A percentile compares a stretch with the other conserved stretches of the same genome.
These are phyloP conservation scores for Hippocampus comes DNA, from an alignment of 2,113 vertebrate species.

Conservation along the genomic window DNA sequence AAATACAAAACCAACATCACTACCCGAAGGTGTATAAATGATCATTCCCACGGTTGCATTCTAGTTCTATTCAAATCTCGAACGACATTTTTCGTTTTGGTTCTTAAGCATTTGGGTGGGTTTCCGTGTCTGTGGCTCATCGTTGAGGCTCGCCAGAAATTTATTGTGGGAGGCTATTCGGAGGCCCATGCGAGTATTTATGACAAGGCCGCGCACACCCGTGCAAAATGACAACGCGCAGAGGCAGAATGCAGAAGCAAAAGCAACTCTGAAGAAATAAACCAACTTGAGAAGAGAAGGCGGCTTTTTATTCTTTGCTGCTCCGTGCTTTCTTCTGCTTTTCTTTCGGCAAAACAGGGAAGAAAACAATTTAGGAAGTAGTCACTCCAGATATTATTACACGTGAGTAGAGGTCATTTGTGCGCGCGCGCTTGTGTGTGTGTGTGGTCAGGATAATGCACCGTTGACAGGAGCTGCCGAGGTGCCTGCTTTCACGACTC, in stretches of 20 bases:
- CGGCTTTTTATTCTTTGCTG: neutral
- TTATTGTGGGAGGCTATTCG: slow-evolving; percentile 51
- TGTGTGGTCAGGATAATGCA: slow-evolving; percentile 12
- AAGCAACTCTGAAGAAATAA: neutral
- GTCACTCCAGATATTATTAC: neutral
- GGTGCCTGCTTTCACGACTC: neutral
- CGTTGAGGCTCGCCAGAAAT: slow-evolving; percentile 52
- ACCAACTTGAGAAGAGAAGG: neutral
- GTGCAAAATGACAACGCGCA: slow-evolving; percentile 16
- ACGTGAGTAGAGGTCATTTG: neutral
- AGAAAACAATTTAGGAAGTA: slow-evolving; percentile 11
- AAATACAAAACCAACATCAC: neutral
- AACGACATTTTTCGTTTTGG: slow-evolving; percentile 11
- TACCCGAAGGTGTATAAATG: neutral
- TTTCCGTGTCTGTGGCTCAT: slow-evolving; percentile 46
- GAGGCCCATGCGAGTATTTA: slow-evolving; percentile 22
- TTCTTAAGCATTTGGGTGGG: slow-evolving; percentile 30
- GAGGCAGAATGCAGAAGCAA: neutral
- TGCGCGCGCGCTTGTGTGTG: neutral
- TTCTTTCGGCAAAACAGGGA: neutral
- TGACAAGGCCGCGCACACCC: slow-evolving; percentile 24
- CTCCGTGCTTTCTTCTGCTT: neutral
- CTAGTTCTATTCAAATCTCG: slow-evolving; percentile 3
- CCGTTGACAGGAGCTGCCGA: slow-evolving; percentile 20
- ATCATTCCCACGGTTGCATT: neutral